Evolutionary conservation across 2,888 invertebrate genomes (phyloP), one percentile per base, ranked within the genome.

Genomic region (Ormyrus rosae): DNA sequence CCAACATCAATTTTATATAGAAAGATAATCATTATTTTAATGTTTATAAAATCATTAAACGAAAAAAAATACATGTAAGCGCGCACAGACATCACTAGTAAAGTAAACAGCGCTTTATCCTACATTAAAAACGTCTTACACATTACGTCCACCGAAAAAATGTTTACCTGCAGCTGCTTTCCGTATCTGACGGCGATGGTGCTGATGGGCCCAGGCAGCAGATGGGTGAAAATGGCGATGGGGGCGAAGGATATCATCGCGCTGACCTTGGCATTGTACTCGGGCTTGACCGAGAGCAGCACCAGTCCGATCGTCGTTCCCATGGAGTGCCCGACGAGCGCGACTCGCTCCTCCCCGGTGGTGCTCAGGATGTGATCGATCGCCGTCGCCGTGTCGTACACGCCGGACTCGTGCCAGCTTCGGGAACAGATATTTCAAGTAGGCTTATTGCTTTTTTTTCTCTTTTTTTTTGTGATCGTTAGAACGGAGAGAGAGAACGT

Each of bases 401-500:
- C 73, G 7, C 87, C 88, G 34, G 84, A 84, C 74, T 88, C 88
- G 83, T 88, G 87, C 88, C 88, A 88, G 76, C 88, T 88, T 50
- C 8, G 19, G 34, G 34, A 34, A 34, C 34, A 34, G 34, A 34
- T 4, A 4, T 34, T 34, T 34, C 34, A 34, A 34, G 34, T 19
- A 4, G 34, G 34, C 34, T 34, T 19, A 19, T 19, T 34, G 34
- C 34, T 34, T 34, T 4, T 3, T 34, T 34, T 4, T 34, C 4
- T 34, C 4, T 34, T 4, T 34, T 4, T 34, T 34, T 4, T 34
- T 2, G 3, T 2, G 34, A 34, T 34, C 4, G 3, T 34, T 34
- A 34, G 34, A 4, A 34, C 34, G 34, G 34, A 34, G 34, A 34
- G 34, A 34, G 34, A 34, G 34, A 34, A 4, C 4, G 34, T 34